phyloP scores from a whole-genome alignment of 2,888 invertebrate species.

The Crematogaster levior region DNA sequence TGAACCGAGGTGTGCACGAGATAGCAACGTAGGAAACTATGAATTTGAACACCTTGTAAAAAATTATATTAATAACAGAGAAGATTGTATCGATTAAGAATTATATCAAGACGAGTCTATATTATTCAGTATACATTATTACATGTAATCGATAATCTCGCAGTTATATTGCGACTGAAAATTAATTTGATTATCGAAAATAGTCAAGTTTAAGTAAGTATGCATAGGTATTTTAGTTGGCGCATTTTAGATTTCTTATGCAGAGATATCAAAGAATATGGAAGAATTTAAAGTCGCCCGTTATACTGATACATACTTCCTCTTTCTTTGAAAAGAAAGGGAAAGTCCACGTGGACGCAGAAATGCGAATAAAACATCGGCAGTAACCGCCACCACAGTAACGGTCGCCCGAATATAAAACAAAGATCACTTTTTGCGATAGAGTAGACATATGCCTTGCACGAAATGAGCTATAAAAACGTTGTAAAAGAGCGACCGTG shows the following conservation, averaged over 20 bases:
- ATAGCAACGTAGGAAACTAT: slow-evolving; percentile 24
- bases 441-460: slow-evolving; percentile 69
- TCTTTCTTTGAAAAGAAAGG: slow-evolving; percentile 29
- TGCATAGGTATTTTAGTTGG: neutral
- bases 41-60: neutral
- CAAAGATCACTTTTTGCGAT: slow-evolving; percentile 74
- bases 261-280: neutral
- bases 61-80: neutral
- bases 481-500: slow-evolving; percentile 69
- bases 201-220: neutral
- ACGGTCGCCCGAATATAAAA: slow-evolving; percentile 70
- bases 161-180: neutral
- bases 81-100: neutral
- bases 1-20: slow-evolving; percentile 24
- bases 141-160: neutral
- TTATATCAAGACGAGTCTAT: neutral
- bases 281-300: neutral
- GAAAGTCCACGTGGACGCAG: slow-evolving; percentile 34
- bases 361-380: slow-evolving; percentile 53
- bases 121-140: neutral
- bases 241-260: neutral
- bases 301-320: neutral
- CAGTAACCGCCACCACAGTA: slow-evolving; percentile 47
- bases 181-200: neutral
- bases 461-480: slow-evolving; percentile 75